Conservation (phyloP, 2,113 vertebrate genomes). For the Myodes glareolus region DNA sequence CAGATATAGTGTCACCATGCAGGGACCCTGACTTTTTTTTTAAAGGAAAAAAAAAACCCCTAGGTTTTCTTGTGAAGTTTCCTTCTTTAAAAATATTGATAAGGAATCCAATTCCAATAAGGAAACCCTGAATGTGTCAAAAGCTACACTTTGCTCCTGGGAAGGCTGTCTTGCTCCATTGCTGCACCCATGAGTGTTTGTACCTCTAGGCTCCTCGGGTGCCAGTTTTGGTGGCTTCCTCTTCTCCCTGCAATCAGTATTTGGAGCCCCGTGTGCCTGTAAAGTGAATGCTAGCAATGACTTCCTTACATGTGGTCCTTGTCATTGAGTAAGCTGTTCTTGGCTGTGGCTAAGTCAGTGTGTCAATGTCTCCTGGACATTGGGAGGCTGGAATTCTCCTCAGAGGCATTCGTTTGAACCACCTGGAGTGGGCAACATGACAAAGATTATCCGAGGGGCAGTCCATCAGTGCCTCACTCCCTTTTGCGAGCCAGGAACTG, state of each 20-base stretch:
- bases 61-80: not conserved
- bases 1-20: no score
- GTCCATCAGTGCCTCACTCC: not conserved
- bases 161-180: not conserved
- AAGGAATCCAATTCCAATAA: not conserved
- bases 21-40: not conserved
- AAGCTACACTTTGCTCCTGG: not conserved
- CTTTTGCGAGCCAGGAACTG: no score
- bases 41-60: not conserved
- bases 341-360: not conserved
- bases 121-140: not conserved
- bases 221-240: not conserved
- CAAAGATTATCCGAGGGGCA: not conserved
- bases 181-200: not conserved
- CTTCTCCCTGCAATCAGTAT: not conserved
- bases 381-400: not conserved
- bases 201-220: not conserved
- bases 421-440: not conserved
- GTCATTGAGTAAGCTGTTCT: not conserved
- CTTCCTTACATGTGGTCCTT: not conserved
- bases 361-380: no score
- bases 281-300: no score
- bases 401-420: not conserved
- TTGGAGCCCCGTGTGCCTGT: not conserved
- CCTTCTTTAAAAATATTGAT: not conserved